Conservation (phyloP, 1,140 invertebrate species). For the Hycleus cichorii region DNA sequence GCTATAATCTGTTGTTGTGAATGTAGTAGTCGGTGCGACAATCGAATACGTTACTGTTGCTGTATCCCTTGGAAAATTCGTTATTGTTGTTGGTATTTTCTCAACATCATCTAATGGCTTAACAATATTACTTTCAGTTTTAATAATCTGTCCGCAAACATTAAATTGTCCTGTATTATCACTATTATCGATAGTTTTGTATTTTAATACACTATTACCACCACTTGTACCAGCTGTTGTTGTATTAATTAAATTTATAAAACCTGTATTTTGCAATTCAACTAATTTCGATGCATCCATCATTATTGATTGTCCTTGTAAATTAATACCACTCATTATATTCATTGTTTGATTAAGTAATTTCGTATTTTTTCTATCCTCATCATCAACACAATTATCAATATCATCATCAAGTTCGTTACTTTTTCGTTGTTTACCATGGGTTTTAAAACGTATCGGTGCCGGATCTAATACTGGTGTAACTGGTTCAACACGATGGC, state of each 20-base stretch:
- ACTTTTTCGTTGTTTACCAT: slow-evolving; percentile 26
- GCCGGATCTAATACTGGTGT: slow-evolving; percentile 32
- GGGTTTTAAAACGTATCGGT: slow-evolving; percentile 38
- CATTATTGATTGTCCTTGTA: slow-evolving; percentile 21
- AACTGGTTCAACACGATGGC: slow-evolving; percentile 39
- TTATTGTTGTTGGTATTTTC: neutral
- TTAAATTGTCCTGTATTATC: neutral
- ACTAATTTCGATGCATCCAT: slow-evolving; percentile 28
- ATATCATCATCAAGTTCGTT: slow-evolving; percentile 1
- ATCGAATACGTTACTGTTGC: slow-evolving; percentile 7
- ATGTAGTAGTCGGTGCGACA: slow-evolving; percentile 5
- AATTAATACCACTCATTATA: slow-evolving; percentile 29
- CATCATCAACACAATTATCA: neutral
- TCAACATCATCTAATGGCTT: neutral
- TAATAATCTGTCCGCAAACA: no score
- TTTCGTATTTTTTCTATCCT: slow-evolving; percentile 2
- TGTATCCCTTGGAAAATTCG: neutral
- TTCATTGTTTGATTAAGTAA: slow-evolving; percentile 13
- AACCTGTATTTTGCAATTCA: slow-evolving; percentile 23
- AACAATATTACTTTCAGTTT: neutral
- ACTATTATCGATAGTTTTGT: neutral
- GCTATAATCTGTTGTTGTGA: slow-evolving; percentile 7
- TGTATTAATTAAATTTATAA: slow-evolving; percentile 20
- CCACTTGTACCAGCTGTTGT: neutral
- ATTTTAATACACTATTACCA: neutral